phyloP scores from a whole-genome alignment of 1,140 invertebrate genomes.

The Amphibalanus amphitrite region DNA sequence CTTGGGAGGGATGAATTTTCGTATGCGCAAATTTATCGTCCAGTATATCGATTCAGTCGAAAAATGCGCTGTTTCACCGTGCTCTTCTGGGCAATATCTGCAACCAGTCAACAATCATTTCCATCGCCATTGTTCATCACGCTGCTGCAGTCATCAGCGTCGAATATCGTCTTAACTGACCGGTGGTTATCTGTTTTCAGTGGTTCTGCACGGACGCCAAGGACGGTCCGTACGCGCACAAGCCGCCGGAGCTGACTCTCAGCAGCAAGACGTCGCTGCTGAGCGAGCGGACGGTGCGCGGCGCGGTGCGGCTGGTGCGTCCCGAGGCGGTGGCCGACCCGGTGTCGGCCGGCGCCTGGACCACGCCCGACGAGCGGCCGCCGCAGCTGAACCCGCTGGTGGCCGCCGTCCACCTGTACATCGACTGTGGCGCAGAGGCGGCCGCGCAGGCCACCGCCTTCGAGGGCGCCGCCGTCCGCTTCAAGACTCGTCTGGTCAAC shows the following conservation, averaged over 20 bases:
- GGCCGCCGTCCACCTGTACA: background rate
- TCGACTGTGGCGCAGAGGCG: background rate
- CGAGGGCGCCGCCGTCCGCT: background rate
- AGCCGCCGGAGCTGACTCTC: background rate
- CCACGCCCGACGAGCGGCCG: too few relatives aligned
- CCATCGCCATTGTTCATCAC: too few relatives aligned
- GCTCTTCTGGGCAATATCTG: too few relatives aligned
- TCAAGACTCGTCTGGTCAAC: background rate
- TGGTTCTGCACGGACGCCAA: background rate
- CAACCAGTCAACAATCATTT: too few relatives aligned
- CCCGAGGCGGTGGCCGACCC: background rate
- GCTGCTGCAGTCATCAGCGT: too few relatives aligned
- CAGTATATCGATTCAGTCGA: too few relatives aligned
- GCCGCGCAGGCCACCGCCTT: background rate
- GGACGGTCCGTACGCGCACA: background rate
- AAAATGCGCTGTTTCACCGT: too few relatives aligned
- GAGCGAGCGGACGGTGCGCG: background rate
- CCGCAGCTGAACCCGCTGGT: constrained; percentile 3
- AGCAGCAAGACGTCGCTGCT: background rate
- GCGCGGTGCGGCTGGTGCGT: background rate
- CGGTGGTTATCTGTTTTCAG: background rate
- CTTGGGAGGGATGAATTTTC: too few relatives aligned
- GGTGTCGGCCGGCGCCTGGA: background rate
- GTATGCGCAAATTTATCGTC: too few relatives aligned
- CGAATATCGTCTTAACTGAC: too few relatives aligned